These are phyloP conservation scores for Cyanoderma ruficeps DNA, from an alignment of 2,113 vertebrate species.

Conservation along the genomic window DNA sequence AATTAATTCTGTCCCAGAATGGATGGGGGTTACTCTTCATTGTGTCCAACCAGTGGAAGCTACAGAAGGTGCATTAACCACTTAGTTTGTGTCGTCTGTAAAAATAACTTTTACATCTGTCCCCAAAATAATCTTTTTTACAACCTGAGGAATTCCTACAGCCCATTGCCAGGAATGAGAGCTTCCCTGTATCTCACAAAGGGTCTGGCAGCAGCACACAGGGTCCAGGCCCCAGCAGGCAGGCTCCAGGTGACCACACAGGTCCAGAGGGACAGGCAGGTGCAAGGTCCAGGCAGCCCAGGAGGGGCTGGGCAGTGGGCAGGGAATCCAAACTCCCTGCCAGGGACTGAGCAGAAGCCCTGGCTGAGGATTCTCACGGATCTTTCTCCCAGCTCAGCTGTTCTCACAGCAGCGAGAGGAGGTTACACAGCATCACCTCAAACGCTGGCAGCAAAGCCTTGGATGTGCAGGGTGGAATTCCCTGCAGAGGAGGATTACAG, in stretches of 20 bases:
- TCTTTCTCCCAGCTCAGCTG: not conserved
- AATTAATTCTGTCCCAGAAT: not conserved
- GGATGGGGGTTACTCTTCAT: not conserved
- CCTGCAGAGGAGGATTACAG: not conserved
- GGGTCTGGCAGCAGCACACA: accelerated
- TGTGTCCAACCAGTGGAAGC: not conserved
- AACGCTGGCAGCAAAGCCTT: not conserved
- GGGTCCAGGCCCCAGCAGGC: not conserved
- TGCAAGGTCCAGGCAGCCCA: not conserved
- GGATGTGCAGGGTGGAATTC: not conserved
- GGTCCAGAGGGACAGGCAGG: not conserved
- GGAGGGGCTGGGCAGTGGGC: not conserved
- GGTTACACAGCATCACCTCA: not conserved
- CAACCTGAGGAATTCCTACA: not conserved
- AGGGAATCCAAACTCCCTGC: too few relatives aligned
- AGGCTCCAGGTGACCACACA: not conserved
- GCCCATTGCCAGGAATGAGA: not conserved
- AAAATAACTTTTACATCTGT: not conserved
- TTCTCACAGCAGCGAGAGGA: not conserved
- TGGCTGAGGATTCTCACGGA: not conserved
- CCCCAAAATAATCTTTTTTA: not conserved
- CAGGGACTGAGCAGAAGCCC: not conserved
- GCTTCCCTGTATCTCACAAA: not conserved
- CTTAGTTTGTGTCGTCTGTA: not conserved
- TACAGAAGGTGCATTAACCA: not conserved